Evolutionary conservation across 2,888 invertebrate genomes (phyloP), one percentile per base, ranked within the genome.

Genomic region (Trachelus stipa): DNA sequence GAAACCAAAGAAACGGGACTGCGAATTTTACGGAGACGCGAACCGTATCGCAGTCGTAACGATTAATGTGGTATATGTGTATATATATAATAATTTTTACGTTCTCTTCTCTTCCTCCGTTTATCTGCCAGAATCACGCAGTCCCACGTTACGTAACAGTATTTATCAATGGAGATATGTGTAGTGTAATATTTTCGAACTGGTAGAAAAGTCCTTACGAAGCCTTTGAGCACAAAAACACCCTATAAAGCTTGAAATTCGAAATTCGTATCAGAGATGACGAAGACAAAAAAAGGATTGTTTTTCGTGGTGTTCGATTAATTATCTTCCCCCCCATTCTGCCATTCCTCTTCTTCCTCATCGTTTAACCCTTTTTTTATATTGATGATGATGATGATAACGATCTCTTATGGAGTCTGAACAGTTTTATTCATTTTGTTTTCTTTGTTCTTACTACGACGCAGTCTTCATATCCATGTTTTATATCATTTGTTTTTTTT

Each of bases 161-260:
- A 56, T 56, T 56, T 23, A 56, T 56, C 56, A 56, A 56, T 56
- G 56, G 56, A 56, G 56, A 56, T 56, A 56, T 56, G 56, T 56
- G 56, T 56, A 56, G 56, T 56, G 56, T 56, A 56, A 23, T 56
- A 56, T 56, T 56, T 56, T 56, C 23, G 56, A 56, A 56, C 56
- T 9, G 56, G 56, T 56, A 56, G 56, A 56, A 56, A 56, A 56
- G 56, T 56, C 56, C 56, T 31, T 80, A 73, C 73, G 75, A 79
- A 79, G 75, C 76, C 15, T 73, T 80, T 80, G 80, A 79, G 80
- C 79, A 80, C 69, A 69, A 75, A 73, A 56, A 40, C n/a, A 75
- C 68, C 69, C 69, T 73, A 68, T 31, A 76, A 35, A 74, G 73
- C 34, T 69, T 37, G 73, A 79, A 77, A 56, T 75, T 37, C 12